Evolutionary conservation across 2,797 vertebrate species (phyloP).

Genomic region (Pseudochaenichthys georgianus): DNA sequence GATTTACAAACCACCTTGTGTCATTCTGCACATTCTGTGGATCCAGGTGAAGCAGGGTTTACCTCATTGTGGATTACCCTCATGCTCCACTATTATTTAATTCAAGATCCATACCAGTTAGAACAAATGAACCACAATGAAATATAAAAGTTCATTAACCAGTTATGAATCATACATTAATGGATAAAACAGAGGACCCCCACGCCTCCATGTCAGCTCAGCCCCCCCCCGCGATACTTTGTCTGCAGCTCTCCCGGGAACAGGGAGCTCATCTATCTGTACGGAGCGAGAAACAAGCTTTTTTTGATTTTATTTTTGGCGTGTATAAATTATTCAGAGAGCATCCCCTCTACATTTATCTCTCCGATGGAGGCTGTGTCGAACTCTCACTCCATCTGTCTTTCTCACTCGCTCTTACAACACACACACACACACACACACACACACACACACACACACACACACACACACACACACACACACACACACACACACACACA

Average conservation of each 20-base stretch:
- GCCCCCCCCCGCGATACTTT: conserved; percentile 42
- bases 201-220: conserved; percentile 38
- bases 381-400: conserved; percentile 70
- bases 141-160: conserved; percentile 73
- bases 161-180: conserved; percentile 54
- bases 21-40: conserved; percentile 10
- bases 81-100: conserved; percentile 19
- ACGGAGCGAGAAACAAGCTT: conserved; percentile 68
- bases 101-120: conserved; percentile 43
- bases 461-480: no score
- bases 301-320: conserved; percentile 78
- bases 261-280: conserved; percentile 70
- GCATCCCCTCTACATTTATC: conserved; percentile 77
- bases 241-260: conserved; percentile 66
- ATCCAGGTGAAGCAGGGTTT: not conserved
- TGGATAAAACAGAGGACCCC: conserved; percentile 57
- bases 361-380: conserved; percentile 72
- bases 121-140: conserved; percentile 53
- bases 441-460: no score
- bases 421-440: no score
- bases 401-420: conserved; percentile 40
- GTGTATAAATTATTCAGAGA: conserved; percentile 82
- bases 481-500: no score
- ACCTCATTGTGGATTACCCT: conserved; percentile 8
- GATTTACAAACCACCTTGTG: conserved; percentile 21